Evolutionary conservation across 1,140 invertebrate species (phyloP), one percentile per base, ranked within the genome.

Genomic region (Ephestia elutella): DNA sequence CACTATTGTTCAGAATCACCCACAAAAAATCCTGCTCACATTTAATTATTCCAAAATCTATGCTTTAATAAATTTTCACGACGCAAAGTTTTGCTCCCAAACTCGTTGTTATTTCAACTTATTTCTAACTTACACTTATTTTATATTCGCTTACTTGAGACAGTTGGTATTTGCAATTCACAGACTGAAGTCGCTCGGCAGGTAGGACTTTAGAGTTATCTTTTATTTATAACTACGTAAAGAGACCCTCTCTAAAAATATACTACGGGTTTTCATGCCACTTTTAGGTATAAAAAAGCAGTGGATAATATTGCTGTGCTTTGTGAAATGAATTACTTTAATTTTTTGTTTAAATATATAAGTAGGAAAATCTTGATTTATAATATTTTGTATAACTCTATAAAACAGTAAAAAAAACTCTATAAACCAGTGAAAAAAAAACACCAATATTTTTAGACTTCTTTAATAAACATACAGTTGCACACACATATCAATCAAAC

Each of bases 171-270:
- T 87, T 86, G 81, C 82, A 83, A 87, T 87, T 86, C 82, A 74
- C 70, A 71, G 70, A 75, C 71, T 73, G 70, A 70, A 80, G 74
- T 76, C 70, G 62, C 77, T 70, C 68, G 57, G 71, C 72, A 79
- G 77, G 79, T 77, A 78, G 63, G 78, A 82, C 70, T 81, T 79
- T 69, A 71, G 68, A 82, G 71, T 71, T 74, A 87, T 87, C 79
- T 86, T 86, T 87, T 87, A 87, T 86, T 86, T 87, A 87, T 87
- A 86, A 78, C 75, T 75, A 68, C 61, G 66, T 59, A 75, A 77
- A 73, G 66, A 72, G 68, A 70, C 62, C 66, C 65, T 70, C 63
- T 70, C 57, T 66, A 62, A 56, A 62, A 32, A 59, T 20, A 59
- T 78, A 82, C 77, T 64, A 82, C 49, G 55, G 55, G 53, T 69